Evolutionary conservation across 2,797 vertebrate species (phyloP), one percentile per base, ranked within the genome.

Genomic region (Euphonia xanthogaster): DNA sequence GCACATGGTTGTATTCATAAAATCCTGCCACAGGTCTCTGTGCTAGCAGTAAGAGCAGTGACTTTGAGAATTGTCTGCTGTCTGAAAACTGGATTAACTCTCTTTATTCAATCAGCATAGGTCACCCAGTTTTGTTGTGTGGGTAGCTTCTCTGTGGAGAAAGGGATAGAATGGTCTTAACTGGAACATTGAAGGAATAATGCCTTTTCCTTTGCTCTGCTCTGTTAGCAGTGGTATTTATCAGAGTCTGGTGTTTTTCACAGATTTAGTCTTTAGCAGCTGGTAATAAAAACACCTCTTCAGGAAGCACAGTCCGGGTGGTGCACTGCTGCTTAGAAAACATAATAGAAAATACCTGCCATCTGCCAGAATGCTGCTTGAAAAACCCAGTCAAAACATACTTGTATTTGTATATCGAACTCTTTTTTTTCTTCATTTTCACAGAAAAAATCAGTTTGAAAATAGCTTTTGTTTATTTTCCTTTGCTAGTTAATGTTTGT

Each of bases 41-140:
- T 40, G 47, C 33, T 65, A 40, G 50, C 55, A 80, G 5, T 60
- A 68, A 74, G 72, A 89, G 21, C 54, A 63, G 42, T 33, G 63
- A 73, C 74, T 92, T 57, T 61, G 47, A 84, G 70, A 93, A 67
- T 33, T 77, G 74, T 90, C 77, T 88, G 60, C 78, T 91, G 44
- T 78, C 67, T 92, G 53, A 73, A 80, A 92, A 45, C 47, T 70
- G 40, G 61, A 85, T 92, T 93, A 85, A 76, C 40, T 94, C 66
- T n/a, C 31, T 86, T 82, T 84, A 44, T 82, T 89, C 53, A 80
- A 0, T 60, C 39, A 71, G 54, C 61, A 21, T 21, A 83, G 54
- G n/a, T 80, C 39, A 47, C 68, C 65, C 79, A 12, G 61, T 88
- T 91, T 20, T 58, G 45, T 58, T 74, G 47, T 47, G 31, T 74